Conservation (phyloP, 2,797 vertebrate species). For the Falco rusticolus region DNA sequence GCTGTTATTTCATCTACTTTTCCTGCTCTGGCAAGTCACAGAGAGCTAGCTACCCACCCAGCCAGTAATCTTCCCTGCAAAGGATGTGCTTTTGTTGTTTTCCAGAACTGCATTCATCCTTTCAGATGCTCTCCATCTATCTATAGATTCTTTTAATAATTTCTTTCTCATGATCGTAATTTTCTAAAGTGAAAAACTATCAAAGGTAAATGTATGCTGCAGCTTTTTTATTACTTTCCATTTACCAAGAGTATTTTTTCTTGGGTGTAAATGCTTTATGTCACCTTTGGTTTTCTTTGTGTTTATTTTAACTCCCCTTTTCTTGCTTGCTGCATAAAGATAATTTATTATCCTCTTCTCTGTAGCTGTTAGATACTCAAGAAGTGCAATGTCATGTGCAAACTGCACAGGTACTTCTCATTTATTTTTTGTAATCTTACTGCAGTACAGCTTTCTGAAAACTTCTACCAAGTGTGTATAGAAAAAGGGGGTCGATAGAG, state of each 20-base stretch:
- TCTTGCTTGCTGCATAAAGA: constrained; percentile 22
- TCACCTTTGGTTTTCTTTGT: background rate
- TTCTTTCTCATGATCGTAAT: background rate
- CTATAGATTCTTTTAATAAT: background rate
- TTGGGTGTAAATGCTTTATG: constrained; percentile 1
- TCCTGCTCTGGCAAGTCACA: background rate
- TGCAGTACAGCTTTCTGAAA: background rate
- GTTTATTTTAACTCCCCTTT: constrained; percentile 7
- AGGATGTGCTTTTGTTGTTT: background rate
- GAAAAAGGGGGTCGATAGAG: background rate
- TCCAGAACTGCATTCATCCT: background rate
- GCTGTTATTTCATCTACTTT: background rate
- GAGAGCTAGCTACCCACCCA: background rate
- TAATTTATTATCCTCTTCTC: constrained; percentile 39
- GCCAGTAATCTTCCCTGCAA: background rate
- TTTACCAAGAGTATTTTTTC: constrained; percentile 20
- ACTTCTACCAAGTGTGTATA: background rate
- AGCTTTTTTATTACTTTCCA: constrained; percentile 41
- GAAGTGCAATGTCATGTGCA: constrained; percentile 27
- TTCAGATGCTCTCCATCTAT: background rate
- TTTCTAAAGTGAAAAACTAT: constrained; percentile 32
- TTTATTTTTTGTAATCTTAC: constrained; percentile 14
- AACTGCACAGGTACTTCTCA: background rate
- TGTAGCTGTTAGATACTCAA: background rate
- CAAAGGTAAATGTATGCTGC: background rate